Evolutionary conservation across 2,888 invertebrate genomes (phyloP).

Genomic region (Bursaphelenchus okinawaensis): DNA sequence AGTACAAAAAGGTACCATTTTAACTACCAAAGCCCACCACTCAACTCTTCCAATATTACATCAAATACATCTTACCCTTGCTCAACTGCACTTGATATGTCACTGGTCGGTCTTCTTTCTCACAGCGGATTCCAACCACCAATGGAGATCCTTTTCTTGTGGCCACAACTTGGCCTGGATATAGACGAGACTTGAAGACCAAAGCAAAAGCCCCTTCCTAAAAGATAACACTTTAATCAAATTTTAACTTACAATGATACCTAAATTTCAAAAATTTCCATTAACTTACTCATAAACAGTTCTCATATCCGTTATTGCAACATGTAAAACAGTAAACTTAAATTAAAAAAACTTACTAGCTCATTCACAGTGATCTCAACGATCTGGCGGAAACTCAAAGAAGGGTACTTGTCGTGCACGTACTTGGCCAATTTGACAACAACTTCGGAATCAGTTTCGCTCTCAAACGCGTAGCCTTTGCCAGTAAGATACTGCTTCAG

Average conservation of each 20-base stretch:
- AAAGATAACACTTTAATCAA: slow-evolving; percentile 30
- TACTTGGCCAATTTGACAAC: slow-evolving; percentile 93
- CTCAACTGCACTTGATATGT: slow-evolving; percentile 95
- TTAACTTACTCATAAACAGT: not conserved
- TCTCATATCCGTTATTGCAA: too few relatives aligned
- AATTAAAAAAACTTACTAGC: slow-evolving; percentile 64
- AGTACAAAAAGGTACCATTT: too few relatives aligned
- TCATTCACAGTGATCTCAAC: slow-evolving; percentile 90
- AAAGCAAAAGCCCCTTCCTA: slow-evolving; percentile 98
- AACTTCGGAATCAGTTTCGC: slow-evolving; percentile 97
- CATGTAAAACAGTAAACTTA: not conserved
- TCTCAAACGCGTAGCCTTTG: slow-evolving; percentile 69
- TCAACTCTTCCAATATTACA: not conserved
- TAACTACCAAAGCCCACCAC: not conserved
- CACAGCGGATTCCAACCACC: slow-evolving; percentile 92
- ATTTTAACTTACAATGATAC: too few relatives aligned
- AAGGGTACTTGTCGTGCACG: slow-evolving; percentile 80
- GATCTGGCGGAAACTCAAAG: slow-evolving; percentile 84
- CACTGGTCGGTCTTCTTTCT: slow-evolving; percentile 80
- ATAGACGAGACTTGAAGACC: slow-evolving; percentile 90
- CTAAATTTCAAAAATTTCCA: too few relatives aligned
- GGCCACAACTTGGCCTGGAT: slow-evolving; percentile 93
- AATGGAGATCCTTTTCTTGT: slow-evolving; percentile 79
- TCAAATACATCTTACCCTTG: slow-evolving; percentile 68
- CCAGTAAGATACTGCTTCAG: slow-evolving; percentile 85